Conservation (phyloP, 2,797 vertebrate species). For the Spinus olivaceus region DNA sequence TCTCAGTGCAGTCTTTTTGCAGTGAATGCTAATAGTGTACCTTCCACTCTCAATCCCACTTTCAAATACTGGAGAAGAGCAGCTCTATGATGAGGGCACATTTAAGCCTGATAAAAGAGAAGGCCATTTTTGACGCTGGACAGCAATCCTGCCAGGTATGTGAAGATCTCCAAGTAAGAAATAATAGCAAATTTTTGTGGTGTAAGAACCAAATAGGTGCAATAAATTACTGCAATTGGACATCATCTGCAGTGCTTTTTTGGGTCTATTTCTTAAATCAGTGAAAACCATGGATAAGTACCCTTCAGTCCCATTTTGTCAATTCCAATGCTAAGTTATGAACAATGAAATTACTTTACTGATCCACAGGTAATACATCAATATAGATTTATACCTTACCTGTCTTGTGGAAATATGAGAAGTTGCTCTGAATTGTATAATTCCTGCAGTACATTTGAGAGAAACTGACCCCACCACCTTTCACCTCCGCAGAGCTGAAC, state of each 20-base stretch:
- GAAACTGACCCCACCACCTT: slow-evolving; percentile 98
- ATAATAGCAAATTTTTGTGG: not conserved
- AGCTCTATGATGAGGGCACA: not conserved
- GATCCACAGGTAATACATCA: not conserved
- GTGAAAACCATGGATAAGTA: not conserved
- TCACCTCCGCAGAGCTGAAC: slow-evolving; percentile 96
- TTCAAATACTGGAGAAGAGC: not conserved
- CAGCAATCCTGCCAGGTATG: not conserved
- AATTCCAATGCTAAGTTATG: not conserved
- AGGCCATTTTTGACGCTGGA: not conserved
- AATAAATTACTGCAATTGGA: not conserved
- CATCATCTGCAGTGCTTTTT: not conserved
- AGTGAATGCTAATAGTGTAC: not conserved
- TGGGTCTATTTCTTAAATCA: not conserved
- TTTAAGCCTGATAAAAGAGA: not conserved
- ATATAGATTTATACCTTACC: slow-evolving; percentile 70
- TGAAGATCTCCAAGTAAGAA: not conserved
- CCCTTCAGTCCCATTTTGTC: not conserved
- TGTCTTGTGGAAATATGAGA: slow-evolving; percentile 98
- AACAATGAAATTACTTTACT: not conserved
- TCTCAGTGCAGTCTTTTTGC: not conserved
- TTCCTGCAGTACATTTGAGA: slow-evolving; percentile 97
- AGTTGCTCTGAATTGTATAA: slow-evolving; percentile 98
- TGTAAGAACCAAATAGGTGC: not conserved
- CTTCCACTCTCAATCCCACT: not conserved